Conservation (phyloP, 2,888 invertebrate genomes). For the Caenorhabditis becei region DNA sequence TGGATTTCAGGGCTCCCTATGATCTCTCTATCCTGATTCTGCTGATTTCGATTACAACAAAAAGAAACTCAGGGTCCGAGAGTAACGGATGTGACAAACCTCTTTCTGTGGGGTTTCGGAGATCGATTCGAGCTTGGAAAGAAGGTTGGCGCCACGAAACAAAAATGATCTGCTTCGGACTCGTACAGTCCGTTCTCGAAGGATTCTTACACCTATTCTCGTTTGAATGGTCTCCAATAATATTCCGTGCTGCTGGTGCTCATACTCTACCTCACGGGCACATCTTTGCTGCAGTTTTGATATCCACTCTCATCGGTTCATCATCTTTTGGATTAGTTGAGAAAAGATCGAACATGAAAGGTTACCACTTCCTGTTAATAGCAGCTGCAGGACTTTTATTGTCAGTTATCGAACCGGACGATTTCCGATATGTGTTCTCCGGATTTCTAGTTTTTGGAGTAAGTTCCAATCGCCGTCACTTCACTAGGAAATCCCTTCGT, state of each 20-base stretch:
- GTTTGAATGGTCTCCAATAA: background rate
- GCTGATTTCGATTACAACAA: background rate
- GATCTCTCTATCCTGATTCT: background rate
- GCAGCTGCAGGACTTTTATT: no score
- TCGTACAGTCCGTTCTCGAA: background rate
- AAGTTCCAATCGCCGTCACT: no score
- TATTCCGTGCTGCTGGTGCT: background rate
- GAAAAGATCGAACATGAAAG: no score
- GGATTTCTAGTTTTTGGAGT: no score
- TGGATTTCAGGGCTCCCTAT: background rate
- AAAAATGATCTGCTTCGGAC: no score
- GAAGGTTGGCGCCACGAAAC: no score
- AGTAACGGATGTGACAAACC: background rate
- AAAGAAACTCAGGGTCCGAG: background rate
- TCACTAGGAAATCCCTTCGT: no score
- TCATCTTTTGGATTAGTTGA: no score
- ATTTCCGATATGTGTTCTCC: no score
- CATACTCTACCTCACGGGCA: background rate
- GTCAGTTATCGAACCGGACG: no score
- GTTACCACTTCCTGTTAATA: background rate
- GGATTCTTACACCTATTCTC: background rate
- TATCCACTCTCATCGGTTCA: background rate
- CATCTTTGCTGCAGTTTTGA: background rate
- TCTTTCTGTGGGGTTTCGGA: no score
- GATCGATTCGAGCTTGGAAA: no score